A percentile compares a stretch with the other conserved stretches of the same genome.
phyloP scores from a whole-genome alignment of 2,888 invertebrate species.

The Spisula solida region DNA sequence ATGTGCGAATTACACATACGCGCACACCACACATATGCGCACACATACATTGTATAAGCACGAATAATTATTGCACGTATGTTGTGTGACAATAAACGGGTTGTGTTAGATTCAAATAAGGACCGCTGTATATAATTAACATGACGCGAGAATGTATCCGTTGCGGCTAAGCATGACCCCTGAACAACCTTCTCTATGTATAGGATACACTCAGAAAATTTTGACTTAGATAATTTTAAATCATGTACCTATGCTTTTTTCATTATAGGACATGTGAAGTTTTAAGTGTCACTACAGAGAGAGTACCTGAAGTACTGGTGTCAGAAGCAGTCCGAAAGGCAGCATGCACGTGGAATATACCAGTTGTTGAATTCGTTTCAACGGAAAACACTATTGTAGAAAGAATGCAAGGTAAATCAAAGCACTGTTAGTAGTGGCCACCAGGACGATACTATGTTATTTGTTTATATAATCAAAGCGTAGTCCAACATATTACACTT shows the following conservation, averaged over 20 bases:
- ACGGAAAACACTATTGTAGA: constrained; percentile 53
- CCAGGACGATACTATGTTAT: background rate
- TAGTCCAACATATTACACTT: no score
- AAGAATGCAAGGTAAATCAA: constrained; percentile 49
- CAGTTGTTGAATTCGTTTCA: constrained; percentile 56
- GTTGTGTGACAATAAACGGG: no score
- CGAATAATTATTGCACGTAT: no score
- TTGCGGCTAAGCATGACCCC: no score
- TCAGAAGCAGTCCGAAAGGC: constrained; percentile 43
- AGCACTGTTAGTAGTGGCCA: background rate
- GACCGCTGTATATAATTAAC: no score
- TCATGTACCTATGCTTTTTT: no score
- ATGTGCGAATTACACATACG: background rate
- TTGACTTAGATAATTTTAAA: no score
- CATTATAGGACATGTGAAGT: constrained; percentile 57
- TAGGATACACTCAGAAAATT: no score
- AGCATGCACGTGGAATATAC: constrained; percentile 39
- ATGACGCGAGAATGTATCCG: no score
- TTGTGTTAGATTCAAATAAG: no score
- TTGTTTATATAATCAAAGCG: background rate
- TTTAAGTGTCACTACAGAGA: constrained; percentile 36
- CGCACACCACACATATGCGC: background rate
- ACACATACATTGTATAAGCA: background rate
- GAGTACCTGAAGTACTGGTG: constrained; percentile 60
- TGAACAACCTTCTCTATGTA: no score